A percentile compares a stretch with the other conserved stretches of the same genome.
phyloP scores from a whole-genome alignment of 2,888 invertebrate genomes.

The Geophilus truncorum region DNA sequence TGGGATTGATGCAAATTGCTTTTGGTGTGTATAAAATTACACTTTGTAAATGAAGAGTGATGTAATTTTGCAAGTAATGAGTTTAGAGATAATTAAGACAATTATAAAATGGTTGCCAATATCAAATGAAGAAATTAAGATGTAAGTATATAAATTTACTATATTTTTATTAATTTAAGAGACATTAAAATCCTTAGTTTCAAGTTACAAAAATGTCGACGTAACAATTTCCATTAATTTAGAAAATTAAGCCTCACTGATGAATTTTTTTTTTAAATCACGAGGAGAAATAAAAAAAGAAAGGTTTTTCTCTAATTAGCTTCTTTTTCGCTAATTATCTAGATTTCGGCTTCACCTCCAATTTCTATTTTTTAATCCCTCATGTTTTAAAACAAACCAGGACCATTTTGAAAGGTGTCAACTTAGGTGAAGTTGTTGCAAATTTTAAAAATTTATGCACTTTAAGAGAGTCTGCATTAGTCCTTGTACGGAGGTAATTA shows the following conservation, averaged over 20 bases:
- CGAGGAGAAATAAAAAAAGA: neutral
- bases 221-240: neutral
- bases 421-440: conserved; percentile 25
- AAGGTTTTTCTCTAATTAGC: neutral
- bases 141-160: too few species aligned
- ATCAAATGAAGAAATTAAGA: too few species aligned
- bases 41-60: too few species aligned
- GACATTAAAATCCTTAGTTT: too few species aligned
- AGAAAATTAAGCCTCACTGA: neutral
- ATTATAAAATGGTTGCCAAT: too few species aligned
- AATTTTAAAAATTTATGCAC: conserved; percentile 4
- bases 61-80: too few species aligned
- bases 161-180: too few species aligned
- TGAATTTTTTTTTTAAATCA: neutral
- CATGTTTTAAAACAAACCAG: neutral
- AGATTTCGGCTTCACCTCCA: neutral
- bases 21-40: too few species aligned
- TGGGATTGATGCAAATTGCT: too few species aligned
- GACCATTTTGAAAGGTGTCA: conserved; percentile 22
- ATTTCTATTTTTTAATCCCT: neutral
- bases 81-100: too few species aligned
- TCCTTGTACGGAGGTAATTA: neutral
- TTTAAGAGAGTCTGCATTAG: conserved; percentile 10
- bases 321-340: neutral
- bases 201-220: neutral